These are phyloP conservation scores for Gibbula magus DNA, from an alignment of 2,888 invertebrate genomes.

Conservation along the genomic window DNA sequence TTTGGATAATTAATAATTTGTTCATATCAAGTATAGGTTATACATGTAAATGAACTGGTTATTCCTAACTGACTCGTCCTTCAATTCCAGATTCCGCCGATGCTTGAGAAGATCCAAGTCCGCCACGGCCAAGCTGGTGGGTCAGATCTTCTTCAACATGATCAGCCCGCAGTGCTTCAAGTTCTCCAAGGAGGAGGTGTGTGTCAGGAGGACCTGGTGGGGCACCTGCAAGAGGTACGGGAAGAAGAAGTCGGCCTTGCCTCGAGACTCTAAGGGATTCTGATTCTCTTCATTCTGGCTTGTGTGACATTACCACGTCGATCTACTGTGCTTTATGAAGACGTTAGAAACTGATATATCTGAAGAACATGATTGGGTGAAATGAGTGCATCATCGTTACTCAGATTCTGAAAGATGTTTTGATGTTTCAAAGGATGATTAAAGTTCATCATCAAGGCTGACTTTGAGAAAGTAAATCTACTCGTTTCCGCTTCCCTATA, in stretches of 20 bases:
- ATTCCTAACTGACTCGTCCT: too few species aligned
- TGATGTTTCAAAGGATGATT: too few species aligned
- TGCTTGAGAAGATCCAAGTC: slow-evolving; percentile 92
- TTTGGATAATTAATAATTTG: too few species aligned
- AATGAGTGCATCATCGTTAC: too few species aligned
- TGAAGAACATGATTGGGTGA: too few species aligned
- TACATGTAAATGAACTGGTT: too few species aligned
- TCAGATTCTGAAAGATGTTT: too few species aligned
- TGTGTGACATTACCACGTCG: neutral
- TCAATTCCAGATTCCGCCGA: slow-evolving; percentile 86
- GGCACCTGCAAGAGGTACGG: slow-evolving; percentile 82
- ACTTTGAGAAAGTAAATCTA: too few species aligned
- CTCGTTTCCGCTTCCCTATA: too few species aligned
- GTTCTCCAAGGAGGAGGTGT: slow-evolving; percentile 85
- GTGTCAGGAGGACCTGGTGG: slow-evolving; percentile 87
- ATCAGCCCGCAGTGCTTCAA: slow-evolving; percentile 96
- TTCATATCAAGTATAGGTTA: too few species aligned
- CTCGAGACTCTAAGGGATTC: slow-evolving; percentile 24
- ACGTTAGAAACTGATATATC: too few species aligned
- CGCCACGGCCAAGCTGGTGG: slow-evolving; percentile 82
- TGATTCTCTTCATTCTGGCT: neutral
- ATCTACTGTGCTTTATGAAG: neutral
- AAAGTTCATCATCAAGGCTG: too few species aligned
- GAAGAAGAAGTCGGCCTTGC: slow-evolving; percentile 53
- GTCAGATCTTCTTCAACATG: slow-evolving; percentile 94